phyloP scores from a whole-genome alignment of 1,140 invertebrate genomes.

The Semibalanus balanoides region DNA sequence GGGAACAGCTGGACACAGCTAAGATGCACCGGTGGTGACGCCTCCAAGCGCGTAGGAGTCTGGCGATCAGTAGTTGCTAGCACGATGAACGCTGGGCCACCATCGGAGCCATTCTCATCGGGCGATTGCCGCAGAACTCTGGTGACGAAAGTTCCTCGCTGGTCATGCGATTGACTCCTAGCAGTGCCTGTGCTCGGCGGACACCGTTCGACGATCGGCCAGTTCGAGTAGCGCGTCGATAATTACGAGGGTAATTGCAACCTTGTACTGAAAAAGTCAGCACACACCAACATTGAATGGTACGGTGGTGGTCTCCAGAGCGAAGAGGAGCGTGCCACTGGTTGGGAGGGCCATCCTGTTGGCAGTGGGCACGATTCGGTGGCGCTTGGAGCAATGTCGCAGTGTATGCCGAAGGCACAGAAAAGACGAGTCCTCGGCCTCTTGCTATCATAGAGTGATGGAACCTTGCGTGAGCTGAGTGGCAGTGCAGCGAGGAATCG shows the following conservation, averaged over 20 bases:
- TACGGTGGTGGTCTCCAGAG: neutral
- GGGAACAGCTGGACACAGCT: no score
- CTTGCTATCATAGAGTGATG: neutral
- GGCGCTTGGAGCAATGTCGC: neutral
- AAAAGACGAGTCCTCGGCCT: neutral
- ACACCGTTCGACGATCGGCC: neutral
- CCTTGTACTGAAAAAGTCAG: neutral
- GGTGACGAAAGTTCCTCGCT: neutral
- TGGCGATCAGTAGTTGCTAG: neutral
- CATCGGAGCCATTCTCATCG: slow-evolving; percentile 1
- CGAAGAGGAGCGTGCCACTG: no score
- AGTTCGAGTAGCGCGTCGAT: neutral
- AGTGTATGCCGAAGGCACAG: neutral
- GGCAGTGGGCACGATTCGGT: neutral
- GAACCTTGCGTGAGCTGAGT: neutral
- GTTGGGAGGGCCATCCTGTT: neutral
- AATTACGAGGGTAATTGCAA: neutral
- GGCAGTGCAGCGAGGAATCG: neutral
- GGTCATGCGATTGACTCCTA: neutral
- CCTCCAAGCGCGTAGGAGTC: slow-evolving; percentile 4
- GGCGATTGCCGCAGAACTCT: slow-evolving; percentile 6
- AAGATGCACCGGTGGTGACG: no score
- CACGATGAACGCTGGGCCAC: neutral
- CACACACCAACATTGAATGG: neutral
- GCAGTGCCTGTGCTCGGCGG: no score